Evolutionary conservation across 2,113 vertebrate genomes (phyloP).

Genomic region (Zapornia atra): DNA sequence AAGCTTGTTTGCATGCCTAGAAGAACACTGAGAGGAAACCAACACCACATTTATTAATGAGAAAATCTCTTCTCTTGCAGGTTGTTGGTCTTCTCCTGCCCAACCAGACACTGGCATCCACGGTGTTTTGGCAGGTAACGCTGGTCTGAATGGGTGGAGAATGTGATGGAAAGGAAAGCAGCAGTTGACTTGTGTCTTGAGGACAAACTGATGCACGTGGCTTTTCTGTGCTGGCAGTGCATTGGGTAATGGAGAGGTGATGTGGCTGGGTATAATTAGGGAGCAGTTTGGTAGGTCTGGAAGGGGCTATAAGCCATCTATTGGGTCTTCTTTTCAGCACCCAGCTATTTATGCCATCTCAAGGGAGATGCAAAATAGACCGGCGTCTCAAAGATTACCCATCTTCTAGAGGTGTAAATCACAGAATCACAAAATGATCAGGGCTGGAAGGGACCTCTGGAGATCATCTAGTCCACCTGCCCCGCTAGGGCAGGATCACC

Average conservation of each 20-base stretch:
- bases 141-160: not conserved
- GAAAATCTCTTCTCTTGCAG: slow-evolving; percentile 69
- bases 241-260: not conserved
- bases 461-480: no score
- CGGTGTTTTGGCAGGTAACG: slow-evolving; percentile 92
- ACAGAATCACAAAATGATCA: no score
- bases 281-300: not conserved
- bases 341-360: fast-evolving
- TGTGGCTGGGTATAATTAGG: not conserved
- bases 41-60: not conserved
- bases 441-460: no score
- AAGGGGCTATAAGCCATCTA: not conserved
- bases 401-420: not conserved
- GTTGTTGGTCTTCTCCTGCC: slow-evolving; percentile 94
- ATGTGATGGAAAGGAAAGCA: not conserved
- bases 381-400: not conserved
- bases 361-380: not conserved
- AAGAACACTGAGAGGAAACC: not conserved
- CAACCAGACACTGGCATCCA: slow-evolving; percentile 89
- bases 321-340: fast-evolving
- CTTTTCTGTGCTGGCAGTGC: fast-evolving
- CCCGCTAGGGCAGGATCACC: no score
- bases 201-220: not conserved
- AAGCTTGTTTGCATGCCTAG: not conserved
- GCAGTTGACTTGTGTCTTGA: not conserved